Evolutionary conservation across 2,888 invertebrate species (phyloP), one percentile per base, ranked within the genome.

Genomic region (Drepana falcataria): DNA sequence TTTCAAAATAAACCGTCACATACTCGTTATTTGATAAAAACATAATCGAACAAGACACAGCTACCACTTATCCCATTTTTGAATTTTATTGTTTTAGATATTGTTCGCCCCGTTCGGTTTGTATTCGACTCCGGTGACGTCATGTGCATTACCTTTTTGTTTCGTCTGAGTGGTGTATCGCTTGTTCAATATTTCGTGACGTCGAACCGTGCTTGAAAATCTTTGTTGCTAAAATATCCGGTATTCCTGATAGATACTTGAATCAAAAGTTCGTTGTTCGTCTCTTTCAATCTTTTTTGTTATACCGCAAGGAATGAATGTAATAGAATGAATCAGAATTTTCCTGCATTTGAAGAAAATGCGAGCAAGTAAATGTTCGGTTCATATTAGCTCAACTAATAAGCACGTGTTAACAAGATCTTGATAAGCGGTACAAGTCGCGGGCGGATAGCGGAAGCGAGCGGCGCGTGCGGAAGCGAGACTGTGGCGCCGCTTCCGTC

Each of bases 401-500:
- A 44, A 6, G 9, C 59, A 65, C 61, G 64, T 65, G 65, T 64
- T 65, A 71, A 70, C 73, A 79, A 80, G 77, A 83, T 82, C 78
- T 66, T 64, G 75, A 78, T 75, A 74, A 44, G 44, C 40, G 40
- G 63, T 49, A 60, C 62, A 70, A 68, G 69, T 66, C 71, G 66
- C 59, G 58, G 65, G 74, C 73, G 74, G 65, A 55, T 68, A 66
- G 70, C 80, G 79, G 78, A 78, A 71, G 55, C 61, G 55, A 59
- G 52, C 63, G 73, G 75, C 75, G 68, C 67, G 73, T 74, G 75
- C 84, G 85, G 85, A 83, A 83, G 71, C 67, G 63, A 71, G 66
- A 71, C 74, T 73, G 67, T 74, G 71, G 68, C 69, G 66, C 70
- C 72, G 68, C 69, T 75, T 79, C 80, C 79, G 78, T 81, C 76